Percentiles rank a stretch among this genome's conserved stretches.
Evolutionary conservation across 2,888 invertebrate genomes (phyloP).

Genomic region (Pristionchus entomophagus): DNA sequence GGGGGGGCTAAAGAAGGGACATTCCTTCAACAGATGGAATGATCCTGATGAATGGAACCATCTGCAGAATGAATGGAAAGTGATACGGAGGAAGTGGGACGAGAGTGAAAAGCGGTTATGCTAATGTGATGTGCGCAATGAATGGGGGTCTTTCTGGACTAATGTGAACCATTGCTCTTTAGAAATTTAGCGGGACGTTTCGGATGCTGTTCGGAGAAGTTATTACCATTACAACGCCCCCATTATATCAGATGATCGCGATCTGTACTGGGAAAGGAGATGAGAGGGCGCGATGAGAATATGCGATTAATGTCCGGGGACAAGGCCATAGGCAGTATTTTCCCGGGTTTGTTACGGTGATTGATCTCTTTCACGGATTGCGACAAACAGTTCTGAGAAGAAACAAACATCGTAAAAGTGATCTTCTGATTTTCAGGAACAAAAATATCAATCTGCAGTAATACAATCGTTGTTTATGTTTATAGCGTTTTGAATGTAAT

Average conservation of each 20-base stretch:
- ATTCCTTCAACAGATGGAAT: slow-evolving; percentile 3
- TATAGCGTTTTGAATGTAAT: too few species aligned
- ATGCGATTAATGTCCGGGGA: slow-evolving; percentile 7
- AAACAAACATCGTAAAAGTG: too few species aligned
- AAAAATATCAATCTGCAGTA: too few species aligned
- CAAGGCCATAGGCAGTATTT: slow-evolving; percentile 23
- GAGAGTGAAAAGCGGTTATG: slow-evolving; percentile 37
- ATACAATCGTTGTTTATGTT: too few species aligned
- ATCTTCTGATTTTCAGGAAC: too few species aligned
- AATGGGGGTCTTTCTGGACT: background rate
- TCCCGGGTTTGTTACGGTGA: too few species aligned
- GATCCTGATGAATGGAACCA: slow-evolving; percentile 31
- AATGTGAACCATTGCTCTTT: background rate
- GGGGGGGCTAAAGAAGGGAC: background rate
- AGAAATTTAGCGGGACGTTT: background rate
- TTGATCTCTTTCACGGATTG: too few species aligned
- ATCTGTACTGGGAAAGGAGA: slow-evolving; percentile 13
- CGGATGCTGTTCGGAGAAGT: too few species aligned
- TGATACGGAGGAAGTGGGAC: background rate
- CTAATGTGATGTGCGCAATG: slow-evolving; percentile 2
- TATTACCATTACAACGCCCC: background rate
- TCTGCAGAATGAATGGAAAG: background rate
- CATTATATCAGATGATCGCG: background rate
- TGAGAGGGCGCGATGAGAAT: slow-evolving; percentile 9
- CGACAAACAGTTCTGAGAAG: too few species aligned